A percentile compares a stretch with the other conserved stretches of the same genome.
Conservation (phyloP, 1,140 invertebrate genomes). For the Drosophila ohnishii region DNA sequence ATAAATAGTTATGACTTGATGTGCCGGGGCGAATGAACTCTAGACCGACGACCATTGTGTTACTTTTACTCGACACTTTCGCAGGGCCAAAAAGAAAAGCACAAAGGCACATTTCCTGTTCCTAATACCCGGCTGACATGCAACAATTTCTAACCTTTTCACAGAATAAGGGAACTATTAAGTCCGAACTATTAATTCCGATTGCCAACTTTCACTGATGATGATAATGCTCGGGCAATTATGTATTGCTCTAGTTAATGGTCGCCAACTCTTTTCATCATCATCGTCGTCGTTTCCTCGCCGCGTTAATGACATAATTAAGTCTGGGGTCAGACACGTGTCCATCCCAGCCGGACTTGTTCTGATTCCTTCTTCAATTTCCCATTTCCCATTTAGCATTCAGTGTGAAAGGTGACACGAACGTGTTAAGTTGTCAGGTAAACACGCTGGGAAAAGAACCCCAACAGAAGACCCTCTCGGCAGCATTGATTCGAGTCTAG, state of each 20-base stretch:
- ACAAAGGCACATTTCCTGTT: constrained; percentile 62
- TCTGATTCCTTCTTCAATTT: constrained; percentile 29
- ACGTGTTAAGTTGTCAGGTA: constrained; percentile 55
- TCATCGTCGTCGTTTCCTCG: constrained; percentile 2
- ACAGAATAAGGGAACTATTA: constrained; percentile 18
- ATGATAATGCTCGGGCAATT: constrained; percentile 48
- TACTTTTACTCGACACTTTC: constrained; percentile 67
- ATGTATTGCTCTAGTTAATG: constrained; percentile 43
- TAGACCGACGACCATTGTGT: constrained; percentile 33
- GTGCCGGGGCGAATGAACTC: constrained; percentile 51
- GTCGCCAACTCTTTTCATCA: constrained; percentile 15
- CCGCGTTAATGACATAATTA: constrained; percentile 54
- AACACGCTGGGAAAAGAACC: constrained; percentile 40
- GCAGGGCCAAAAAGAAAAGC: constrained; percentile 34
- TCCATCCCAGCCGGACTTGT: constrained; percentile 1
- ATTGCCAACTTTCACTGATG: constrained; percentile 70
- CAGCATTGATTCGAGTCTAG: constrained; percentile 51
- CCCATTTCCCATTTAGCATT: constrained; percentile 5
- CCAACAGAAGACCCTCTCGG: constrained; percentile 1
- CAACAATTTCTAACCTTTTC: constrained; percentile 57
- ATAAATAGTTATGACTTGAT: constrained; percentile 56
- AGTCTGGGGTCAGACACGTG: constrained; percentile 49
- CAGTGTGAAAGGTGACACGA: constrained; percentile 43
- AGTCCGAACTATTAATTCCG: constrained; percentile 55
- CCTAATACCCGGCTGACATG: constrained; percentile 63